Evolutionary conservation across 2,797 vertebrate species (phyloP).

Genomic region (Gila robusta): DNA sequence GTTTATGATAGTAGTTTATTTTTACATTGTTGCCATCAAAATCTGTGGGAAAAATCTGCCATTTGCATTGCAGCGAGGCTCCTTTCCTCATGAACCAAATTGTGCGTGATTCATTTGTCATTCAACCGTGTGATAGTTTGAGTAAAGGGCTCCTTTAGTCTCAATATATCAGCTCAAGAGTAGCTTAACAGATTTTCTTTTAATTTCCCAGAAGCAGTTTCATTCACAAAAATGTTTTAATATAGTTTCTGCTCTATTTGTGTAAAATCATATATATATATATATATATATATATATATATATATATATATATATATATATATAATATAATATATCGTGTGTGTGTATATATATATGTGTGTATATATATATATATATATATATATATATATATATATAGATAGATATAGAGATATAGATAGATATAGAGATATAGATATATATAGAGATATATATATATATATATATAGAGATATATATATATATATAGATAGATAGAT

Average conservation of each 20-base stretch:
- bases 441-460: no score
- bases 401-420: no score
- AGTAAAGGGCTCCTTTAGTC: conserved; percentile 23
- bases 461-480: no score
- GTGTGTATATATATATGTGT: rapidly evolving
- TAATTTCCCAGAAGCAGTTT: background rate
- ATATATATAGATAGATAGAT: no score
- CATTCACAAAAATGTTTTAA: conserved; percentile 17
- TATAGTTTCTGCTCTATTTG: background rate
- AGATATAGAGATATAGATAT: no score
- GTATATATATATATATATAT: no score
- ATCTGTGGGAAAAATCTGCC: background rate
- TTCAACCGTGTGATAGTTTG: conserved; percentile 46
- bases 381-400: no score
- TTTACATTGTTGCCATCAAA: background rate
- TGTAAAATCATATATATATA: no score
- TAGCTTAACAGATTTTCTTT: conserved; percentile 7
- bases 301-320: no score
- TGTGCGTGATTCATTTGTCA: conserved; percentile 47
- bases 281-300: no score
- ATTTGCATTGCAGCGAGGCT: background rate
- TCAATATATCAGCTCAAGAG: conserved; percentile 11
- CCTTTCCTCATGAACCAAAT: background rate
- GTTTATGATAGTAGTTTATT: background rate
- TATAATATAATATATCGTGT: no score